Base-by-base conservation (phyloP, 2,888 invertebrate genomes). In the Pherbina coryleti region DNA sequence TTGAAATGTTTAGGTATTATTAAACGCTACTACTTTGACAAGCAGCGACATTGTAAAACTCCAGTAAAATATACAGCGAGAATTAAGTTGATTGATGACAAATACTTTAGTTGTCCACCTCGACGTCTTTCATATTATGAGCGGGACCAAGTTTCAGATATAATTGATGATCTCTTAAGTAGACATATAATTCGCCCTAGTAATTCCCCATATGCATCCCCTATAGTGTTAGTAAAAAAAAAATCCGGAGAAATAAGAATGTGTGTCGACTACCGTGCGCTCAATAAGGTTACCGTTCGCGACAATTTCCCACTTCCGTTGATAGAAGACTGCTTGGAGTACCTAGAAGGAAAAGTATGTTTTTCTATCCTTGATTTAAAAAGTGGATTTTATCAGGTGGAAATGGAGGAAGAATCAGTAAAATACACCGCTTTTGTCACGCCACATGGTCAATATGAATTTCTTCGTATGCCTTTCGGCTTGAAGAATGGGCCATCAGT, bases 291-390 rank as follows among this genome's bases (percentile, higher is more conserved):
- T 17, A 78, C 78, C 14, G 44, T 25, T 14, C 76, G 76, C 22
- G 75, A 78, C 25, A 78, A 44, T 64, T 79, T 79, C 25, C 75
- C 78, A 8, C 66, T 79, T 3, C 79, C 78, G 19, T 55, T 81
- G 3, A 79, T 79, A 4, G 78, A 79, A 22, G 78, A 81, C 34
- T 73, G 79, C 8, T 31, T 81, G 31, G 79, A 79, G n/a, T 66
- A 69, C 8, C 34, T 78, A 9, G 67, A 66, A 5, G 66, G 57
- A 22, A 79, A 80, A 69, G 71, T 64, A 11, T 53, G 28, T 55
- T 80, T 80, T 67, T 77, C 78, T 9, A 79, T 77, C 14, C 51
- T 80, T 7, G 78, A 79, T 62, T 49, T 71, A n/a, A 80, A 78
- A 31, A 44, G 78, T 49, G 34, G 62, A 51, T 62, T 74, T 25